These are phyloP conservation scores for Coregonus sp. DNA, from an alignment of 2,797 vertebrate genomes.

Conservation along the genomic window DNA sequence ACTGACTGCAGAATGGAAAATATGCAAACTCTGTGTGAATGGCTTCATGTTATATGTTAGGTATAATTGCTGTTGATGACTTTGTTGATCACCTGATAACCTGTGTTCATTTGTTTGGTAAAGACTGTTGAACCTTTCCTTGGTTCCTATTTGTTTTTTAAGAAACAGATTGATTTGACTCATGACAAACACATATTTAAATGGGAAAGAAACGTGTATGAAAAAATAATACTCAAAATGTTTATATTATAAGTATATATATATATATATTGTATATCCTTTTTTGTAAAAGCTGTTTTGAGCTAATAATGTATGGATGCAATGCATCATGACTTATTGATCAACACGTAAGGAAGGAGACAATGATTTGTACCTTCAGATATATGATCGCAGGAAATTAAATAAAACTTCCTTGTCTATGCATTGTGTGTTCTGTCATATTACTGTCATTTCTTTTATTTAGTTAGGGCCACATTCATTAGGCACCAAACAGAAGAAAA, in stretches of 20 bases:
- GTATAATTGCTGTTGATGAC: constrained; percentile 52
- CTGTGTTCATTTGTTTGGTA: constrained; percentile 60
- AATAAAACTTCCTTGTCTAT: constrained; percentile 86
- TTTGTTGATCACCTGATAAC: constrained; percentile 55
- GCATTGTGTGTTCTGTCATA: constrained; percentile 74
- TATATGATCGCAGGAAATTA: constrained; percentile 76
- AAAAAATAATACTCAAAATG: constrained; percentile 59
- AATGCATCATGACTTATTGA: constrained; percentile 83
- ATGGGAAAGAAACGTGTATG: constrained; percentile 74
- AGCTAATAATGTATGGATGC: constrained; percentile 82
- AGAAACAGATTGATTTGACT: constrained; percentile 57
- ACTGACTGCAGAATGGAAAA: constrained; percentile 69
- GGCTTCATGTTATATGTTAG: constrained; percentile 54
- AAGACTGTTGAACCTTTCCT: constrained; percentile 64
- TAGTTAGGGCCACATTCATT: not conserved
- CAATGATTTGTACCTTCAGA: constrained; percentile 75
- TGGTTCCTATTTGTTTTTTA: constrained; percentile 44
- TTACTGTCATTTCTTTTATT: constrained; percentile 1
- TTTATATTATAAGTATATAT: constrained; percentile 66
- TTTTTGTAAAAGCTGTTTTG: constrained; percentile 83
- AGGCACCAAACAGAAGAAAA: not conserved
- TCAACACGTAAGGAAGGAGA: constrained; percentile 68
- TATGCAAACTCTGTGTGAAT: constrained; percentile 76
- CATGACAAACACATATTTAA: constrained; percentile 63
- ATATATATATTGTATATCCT: constrained; percentile 79